Conservation (phyloP, 2,113 vertebrate species). For the Machaerirhynchus nigripectus region DNA sequence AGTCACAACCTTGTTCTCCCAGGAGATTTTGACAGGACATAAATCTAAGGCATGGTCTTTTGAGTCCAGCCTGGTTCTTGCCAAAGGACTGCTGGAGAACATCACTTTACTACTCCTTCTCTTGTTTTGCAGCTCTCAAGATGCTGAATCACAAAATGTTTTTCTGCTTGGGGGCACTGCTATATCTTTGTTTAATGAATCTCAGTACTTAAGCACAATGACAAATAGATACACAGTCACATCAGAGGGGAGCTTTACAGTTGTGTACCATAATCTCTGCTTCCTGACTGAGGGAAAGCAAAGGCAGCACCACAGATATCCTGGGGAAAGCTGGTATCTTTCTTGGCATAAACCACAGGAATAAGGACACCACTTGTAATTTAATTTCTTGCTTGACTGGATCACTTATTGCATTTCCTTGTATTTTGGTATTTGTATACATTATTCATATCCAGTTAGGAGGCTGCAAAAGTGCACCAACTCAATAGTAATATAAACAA, state of each 20-base stretch:
- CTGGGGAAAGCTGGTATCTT: not conserved
- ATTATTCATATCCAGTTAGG: slow-evolving; percentile 26
- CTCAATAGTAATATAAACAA: not conserved
- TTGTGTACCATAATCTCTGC: not conserved
- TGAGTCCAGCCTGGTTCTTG: not conserved
- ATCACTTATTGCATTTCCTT: slow-evolving; percentile 30
- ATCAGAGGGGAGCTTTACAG: not conserved
- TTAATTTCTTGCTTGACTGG: slow-evolving; percentile 57
- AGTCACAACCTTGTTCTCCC: not conserved
- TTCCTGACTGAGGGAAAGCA: not conserved
- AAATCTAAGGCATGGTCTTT: not conserved
- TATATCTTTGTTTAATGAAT: not conserved
- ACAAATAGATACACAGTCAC: not conserved
- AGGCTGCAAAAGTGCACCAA: not conserved
- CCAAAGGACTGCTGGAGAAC: not conserved
- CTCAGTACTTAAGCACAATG: not conserved
- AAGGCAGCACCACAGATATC: not conserved
- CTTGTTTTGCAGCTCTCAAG: not conserved
- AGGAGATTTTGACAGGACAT: not conserved
- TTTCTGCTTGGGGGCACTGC: not conserved
- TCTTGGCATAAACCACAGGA: slow-evolving; percentile 6
- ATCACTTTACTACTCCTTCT: not conserved
- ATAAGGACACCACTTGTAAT: slow-evolving; percentile 19
- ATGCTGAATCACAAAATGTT: not conserved
- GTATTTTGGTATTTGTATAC: slow-evolving; percentile 16